Conservation (phyloP, 2,113 vertebrate genomes). For the Kryptolebias marmoratus region DNA sequence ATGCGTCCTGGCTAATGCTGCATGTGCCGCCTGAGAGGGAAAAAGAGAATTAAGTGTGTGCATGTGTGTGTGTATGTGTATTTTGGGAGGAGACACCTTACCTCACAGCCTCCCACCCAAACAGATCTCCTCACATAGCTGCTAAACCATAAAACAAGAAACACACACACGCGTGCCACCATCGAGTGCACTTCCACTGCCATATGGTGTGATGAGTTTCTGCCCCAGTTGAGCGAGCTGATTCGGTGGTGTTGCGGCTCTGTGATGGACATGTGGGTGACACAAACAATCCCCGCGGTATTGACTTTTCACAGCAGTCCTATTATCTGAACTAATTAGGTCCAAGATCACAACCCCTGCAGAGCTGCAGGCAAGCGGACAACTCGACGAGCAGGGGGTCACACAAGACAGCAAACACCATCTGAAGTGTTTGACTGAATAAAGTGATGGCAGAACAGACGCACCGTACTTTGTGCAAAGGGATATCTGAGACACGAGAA, state of each 20-base stretch:
- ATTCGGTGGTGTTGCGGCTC: constrained; percentile 34
- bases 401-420: constrained; percentile 35
- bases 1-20: constrained; percentile 50
- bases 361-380: constrained; percentile 23
- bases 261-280: constrained; percentile 20
- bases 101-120: constrained; percentile 2
- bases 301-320: constrained; percentile 67
- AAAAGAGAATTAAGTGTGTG: constrained; percentile 35
- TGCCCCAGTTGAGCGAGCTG: constrained; percentile 61
- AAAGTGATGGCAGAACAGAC: constrained; percentile 13
- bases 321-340: constrained; percentile 63
- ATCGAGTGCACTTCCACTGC: constrained; percentile 27
- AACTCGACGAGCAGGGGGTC: constrained; percentile 20
- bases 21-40: constrained; percentile 28
- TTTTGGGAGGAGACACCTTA: background rate
- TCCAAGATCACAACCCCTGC: constrained; percentile 35
- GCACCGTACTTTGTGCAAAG: constrained; percentile 24
- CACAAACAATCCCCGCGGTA: constrained; percentile 50
- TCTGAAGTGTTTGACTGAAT: constrained; percentile 11
- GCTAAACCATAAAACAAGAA: constrained; percentile 28
- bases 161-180: constrained; percentile 17
- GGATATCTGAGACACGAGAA: background rate
- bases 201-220: constrained; percentile 64
- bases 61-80: background rate
- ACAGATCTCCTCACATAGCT: background rate